Evolutionary conservation across 2,113 vertebrate genomes (phyloP), one percentile per base, ranked within the genome.

Genomic region (Odobenus rosmarus): DNA sequence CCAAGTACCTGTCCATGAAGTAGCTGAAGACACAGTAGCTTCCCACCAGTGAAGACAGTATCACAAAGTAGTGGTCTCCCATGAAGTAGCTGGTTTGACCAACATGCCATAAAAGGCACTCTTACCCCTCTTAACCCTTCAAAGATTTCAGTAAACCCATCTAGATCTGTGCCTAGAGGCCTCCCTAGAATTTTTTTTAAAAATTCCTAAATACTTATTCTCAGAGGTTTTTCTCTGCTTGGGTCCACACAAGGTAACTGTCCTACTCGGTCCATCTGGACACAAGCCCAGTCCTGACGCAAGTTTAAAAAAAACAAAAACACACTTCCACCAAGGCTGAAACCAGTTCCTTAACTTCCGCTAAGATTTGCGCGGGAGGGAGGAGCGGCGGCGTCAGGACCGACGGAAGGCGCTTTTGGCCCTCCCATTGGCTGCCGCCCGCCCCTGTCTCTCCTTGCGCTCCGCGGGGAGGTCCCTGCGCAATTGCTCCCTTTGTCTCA

Each of bases 401-500:
- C 26, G 69, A 82, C 1, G 69, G 36, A 2, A 24, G 67, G 16
- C 0, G 7, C 18, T 2, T n/a, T 36, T 23, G 2, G 11, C 82
- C n/a, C 89, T 57, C 61, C 13, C 23, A 82, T 42, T 76, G 96
- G 92, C 97, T 88, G 49, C 95, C 16, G 28, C 21, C n/a, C 26
- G 39, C 3, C 46, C n/a, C n/a, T 2, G 6, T 11, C 87, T 64
- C 36, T 64, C 42, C 31, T 1, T 55, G 15, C 0, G 1, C 31
- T 0, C 9, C 1, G 12, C 93, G 51, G 61, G 53, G 18, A 96
- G 86, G 79, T 92, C 72, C 5, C 19, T 31, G 95, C 93, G 89
- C 94, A 95, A 83, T 76, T 67, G 72, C 55, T 95, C 46, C 57
- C 53, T 96, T 96, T 88, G 98, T 96, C 94, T 98, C 74, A 53